Base-by-base conservation (phyloP, 2,888 invertebrate species). In the Parnassius smintheus region DNA sequence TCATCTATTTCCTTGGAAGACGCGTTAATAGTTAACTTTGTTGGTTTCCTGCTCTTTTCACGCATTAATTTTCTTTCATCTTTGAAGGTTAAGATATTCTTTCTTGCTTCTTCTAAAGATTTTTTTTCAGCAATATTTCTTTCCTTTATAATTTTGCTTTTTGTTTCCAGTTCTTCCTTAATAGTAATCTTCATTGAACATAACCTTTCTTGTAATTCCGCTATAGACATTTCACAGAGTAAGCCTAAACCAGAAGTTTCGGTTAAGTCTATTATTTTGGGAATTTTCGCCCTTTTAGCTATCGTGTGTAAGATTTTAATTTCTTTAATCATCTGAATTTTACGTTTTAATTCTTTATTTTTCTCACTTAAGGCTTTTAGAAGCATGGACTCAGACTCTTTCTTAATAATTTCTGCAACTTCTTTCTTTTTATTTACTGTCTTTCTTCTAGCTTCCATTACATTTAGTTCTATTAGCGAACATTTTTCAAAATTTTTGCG, bases 211-310 rank as follows among this genome's bases (percentile, higher is more conserved):
- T 93, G 92, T 56, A 94, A 74, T 78, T 94, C 94, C 9, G 93
- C 93, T 56, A 94, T 87, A 1, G 94, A 94, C 94, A 94, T 94
- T 85, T 94, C 94, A 76, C 93, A 93, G 41, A 94, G 72, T 11
- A 94, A 82, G 1, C 94, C 94, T 13, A 94, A 71, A 50, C 93
- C 93, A 42, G 92, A 85, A 13, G 92, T 86, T 79, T 94, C 93
- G 1, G 93, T 94, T 1, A 93, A 86, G 76, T 94, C 94, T 68
- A 94, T 89, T 56, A 93, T 89, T 80, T 90, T 93, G 3, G 87
- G 90, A 22, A 85, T 73, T 73, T 78, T 92, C 0, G 91, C 85
- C 78, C 93, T 93, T 66, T 87, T 91, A 2, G 93, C 92, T 52
- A 93, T 83, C 46, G 88, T 69, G 50, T 87, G 77, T 61, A 92